Evolutionary conservation across 2,797 vertebrate species (phyloP).

Genomic region (Furcifer pardalis): DNA sequence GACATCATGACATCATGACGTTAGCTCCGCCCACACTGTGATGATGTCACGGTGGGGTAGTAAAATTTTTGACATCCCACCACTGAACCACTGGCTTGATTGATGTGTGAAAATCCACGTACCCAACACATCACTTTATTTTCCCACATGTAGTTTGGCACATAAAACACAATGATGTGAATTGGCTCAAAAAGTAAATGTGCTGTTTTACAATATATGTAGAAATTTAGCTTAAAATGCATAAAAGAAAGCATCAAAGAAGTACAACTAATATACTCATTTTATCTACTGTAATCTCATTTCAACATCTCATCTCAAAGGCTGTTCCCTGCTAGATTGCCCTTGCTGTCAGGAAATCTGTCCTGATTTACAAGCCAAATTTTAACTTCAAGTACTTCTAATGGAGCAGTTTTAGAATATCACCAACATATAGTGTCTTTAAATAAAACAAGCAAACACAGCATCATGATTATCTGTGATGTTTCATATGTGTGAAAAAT

Average conservation of each 20-base stretch:
- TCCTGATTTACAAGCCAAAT: slow-evolving; percentile 28
- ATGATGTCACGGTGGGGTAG: too few species aligned
- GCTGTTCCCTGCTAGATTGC: neutral
- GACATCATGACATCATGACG: too few species aligned
- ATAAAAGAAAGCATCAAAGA: neutral
- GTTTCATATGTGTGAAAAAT: slow-evolving; percentile 23
- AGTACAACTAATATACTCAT: slow-evolving; percentile 4
- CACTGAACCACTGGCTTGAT: neutral
- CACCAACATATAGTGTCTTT: neutral
- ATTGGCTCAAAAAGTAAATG: neutral
- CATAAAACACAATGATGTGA: neutral
- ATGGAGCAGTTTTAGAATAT: neutral
- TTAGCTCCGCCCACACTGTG: too few species aligned
- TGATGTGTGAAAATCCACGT: too few species aligned
- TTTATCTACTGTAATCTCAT: slow-evolving; percentile 19
- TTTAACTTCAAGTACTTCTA: neutral
- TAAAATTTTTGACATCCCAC: too few species aligned
- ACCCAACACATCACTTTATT: neutral
- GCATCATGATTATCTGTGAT: neutral
- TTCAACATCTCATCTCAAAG: slow-evolving; percentile 28
- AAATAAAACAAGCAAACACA: neutral
- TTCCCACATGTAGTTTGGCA: neutral
- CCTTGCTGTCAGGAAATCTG: slow-evolving; percentile 9
- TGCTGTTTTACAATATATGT: neutral
- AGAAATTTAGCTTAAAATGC: neutral